Evolutionary conservation across 2,113 vertebrate species (phyloP), one percentile per base, ranked within the genome.

Genomic region (Notarius quadriscutis): DNA sequence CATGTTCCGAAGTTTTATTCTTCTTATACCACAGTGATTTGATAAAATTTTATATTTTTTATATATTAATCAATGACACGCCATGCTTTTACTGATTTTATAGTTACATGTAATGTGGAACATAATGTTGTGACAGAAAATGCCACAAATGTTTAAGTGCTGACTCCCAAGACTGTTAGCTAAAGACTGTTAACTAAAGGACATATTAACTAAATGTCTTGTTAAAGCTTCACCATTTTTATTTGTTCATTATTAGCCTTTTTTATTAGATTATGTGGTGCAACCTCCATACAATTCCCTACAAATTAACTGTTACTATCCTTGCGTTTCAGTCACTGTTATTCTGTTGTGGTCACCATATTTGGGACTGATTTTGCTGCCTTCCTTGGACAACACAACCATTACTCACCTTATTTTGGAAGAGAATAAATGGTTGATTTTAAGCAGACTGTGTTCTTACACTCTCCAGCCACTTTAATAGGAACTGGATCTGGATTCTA

Each of bases 11-110:
- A 79, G 25, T 79, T 27, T 55, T 27, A 55, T 55, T 79, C 14
- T 79, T 79, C 51, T 79, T 79, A 55, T 79, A 79, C 75, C 75
- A 79, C 75, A 79, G 75, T 51, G 27, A 17, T 79, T 55, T 55
- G 6, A 79, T 55, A 79, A n/a, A 77, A n/a, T 30, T 77, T 12
- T 10, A 72, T 12, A 9, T 25, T 20, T 20, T 50, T n/a, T 53
- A 15, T n/a, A 27, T 15, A 17, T 25, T 5, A 6, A 51, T n/a
- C 20, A 50, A 48, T 20, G 48, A 55, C 22, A 15, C 50, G 11
- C 50, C 5, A 50, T 25, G 20, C 51, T 50, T 50, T 75, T 11
- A 20, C 2, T 0, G 2, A n/a, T 51, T n/a, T 6, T 41, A 50
- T 12, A 2, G 50, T 55, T 78, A 17, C 51, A 27, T 78, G 7